Percentiles rank a stretch among this genome's conserved stretches.
Evolutionary conservation across 2,888 invertebrate species (phyloP).

Genomic region (Synergus laeviventris): DNA sequence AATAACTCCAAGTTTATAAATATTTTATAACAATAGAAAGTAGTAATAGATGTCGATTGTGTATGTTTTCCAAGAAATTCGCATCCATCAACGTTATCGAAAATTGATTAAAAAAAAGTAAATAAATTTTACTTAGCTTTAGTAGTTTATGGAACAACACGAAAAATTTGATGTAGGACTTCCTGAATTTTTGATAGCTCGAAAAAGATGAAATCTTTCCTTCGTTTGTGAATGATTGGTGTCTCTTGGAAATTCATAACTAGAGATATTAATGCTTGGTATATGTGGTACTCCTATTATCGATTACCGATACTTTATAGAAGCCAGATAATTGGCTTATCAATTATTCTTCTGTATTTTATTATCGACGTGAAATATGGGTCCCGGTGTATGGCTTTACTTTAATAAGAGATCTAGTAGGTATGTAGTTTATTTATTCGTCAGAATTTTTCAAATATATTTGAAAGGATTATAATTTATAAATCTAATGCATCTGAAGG

Average conservation of each 20-base stretch:
- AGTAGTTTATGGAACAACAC: too few relatives aligned
- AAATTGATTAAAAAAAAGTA: too few relatives aligned
- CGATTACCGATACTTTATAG: background rate
- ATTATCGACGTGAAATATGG: background rate
- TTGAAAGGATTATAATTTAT: background rate
- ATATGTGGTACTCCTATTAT: background rate
- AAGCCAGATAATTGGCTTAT: background rate
- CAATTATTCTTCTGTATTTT: background rate
- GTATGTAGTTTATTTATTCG: background rate
- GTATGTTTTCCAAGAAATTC: too few relatives aligned
- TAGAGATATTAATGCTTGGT: constrained; percentile 1
- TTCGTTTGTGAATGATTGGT: background rate
- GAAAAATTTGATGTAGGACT: too few relatives aligned
- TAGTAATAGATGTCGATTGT: too few relatives aligned
- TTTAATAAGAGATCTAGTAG: background rate
- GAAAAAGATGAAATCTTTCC: background rate
- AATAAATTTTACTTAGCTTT: too few relatives aligned
- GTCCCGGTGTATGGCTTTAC: background rate
- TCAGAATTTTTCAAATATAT: background rate
- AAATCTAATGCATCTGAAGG: background rate
- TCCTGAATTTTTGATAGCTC: background rate
- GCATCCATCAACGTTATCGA: too few relatives aligned
- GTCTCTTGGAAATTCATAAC: background rate
- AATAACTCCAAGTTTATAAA: too few relatives aligned
- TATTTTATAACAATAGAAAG: too few relatives aligned